These are phyloP conservation scores for Vannuccia rotundouncinata DNA, from an alignment of 2,888 invertebrate species.

Conservation along the genomic window DNA sequence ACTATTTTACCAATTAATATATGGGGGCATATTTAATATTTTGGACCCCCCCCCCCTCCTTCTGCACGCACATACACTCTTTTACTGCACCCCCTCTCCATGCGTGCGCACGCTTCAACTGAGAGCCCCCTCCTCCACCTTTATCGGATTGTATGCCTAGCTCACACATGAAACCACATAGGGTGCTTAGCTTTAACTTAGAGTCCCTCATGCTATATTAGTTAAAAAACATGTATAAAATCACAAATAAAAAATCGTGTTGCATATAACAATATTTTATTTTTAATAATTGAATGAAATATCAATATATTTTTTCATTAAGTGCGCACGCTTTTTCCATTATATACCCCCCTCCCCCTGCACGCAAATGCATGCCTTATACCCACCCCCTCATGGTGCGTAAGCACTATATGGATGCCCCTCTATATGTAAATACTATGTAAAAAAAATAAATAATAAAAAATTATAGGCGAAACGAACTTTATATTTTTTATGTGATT, in stretches of 20 bases:
- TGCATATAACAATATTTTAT: conserved; percentile 19
- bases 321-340: too few relatives aligned
- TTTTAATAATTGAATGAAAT: conserved; percentile 22
- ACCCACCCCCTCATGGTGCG: too few relatives aligned
- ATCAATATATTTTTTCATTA: too few relatives aligned
- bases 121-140: neutral
- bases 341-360: too few relatives aligned
- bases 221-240: neutral
- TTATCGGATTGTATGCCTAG: neutral
- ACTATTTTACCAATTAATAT: too few relatives aligned
- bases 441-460: too few relatives aligned
- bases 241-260: neutral
- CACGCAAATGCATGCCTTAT: too few relatives aligned
- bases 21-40: too few relatives aligned
- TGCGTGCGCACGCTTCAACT: neutral
- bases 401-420: too few relatives aligned
- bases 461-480: too few relatives aligned
- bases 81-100: neutral
- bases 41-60: conserved; percentile 1
- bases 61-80: conserved; percentile 5
- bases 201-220: neutral
- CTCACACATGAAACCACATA: neutral
- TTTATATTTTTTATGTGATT: too few relatives aligned
- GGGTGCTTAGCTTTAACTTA: neutral
- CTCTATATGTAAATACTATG: too few relatives aligned